phyloP scores from a whole-genome alignment of 1,140 invertebrate genomes.

The Latrodectus geometricus region DNA sequence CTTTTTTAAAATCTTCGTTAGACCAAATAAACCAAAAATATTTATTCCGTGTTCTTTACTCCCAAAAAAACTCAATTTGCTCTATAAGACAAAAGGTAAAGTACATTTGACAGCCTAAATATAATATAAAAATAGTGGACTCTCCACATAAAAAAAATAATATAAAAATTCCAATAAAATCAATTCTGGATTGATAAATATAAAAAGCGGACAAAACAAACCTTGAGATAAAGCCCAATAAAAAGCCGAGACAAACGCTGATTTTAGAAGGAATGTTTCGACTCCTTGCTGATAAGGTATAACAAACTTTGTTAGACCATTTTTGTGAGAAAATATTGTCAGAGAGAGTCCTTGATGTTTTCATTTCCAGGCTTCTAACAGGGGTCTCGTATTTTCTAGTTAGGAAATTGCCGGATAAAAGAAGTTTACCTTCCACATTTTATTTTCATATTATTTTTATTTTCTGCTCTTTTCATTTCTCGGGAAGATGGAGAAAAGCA shows the following conservation, averaged over 20 bases:
- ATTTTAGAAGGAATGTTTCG: conserved; percentile 21
- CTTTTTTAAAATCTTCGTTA: too few species aligned
- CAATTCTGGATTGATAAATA: conserved; percentile 6
- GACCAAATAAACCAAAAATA: too few species aligned
- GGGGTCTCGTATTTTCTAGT: conserved; percentile 43
- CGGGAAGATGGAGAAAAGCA: not conserved
- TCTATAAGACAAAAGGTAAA: too few species aligned
- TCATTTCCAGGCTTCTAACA: conserved; percentile 10
- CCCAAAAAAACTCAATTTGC: too few species aligned
- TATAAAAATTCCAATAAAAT: not conserved
- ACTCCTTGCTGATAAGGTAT: conserved; percentile 25
- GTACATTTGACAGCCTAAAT: not conserved
- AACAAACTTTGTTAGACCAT: conserved; percentile 36
- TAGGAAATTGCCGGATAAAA: conserved; percentile 48
- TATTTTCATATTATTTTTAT: not conserved
- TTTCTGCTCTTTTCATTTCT: not conserved
- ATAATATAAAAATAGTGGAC: not conserved
- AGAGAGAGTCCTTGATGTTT: conserved; percentile 32
- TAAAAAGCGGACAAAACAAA: not conserved
- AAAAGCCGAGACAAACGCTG: conserved; percentile 20
- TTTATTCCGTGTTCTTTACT: too few species aligned
- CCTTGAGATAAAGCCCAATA: conserved; percentile 7
- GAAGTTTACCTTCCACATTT: conserved; percentile 6
- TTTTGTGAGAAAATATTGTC: conserved; percentile 42
- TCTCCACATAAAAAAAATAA: not conserved